Conservation (phyloP, 1,140 invertebrate genomes). For the Ceratitis capitata region DNA sequence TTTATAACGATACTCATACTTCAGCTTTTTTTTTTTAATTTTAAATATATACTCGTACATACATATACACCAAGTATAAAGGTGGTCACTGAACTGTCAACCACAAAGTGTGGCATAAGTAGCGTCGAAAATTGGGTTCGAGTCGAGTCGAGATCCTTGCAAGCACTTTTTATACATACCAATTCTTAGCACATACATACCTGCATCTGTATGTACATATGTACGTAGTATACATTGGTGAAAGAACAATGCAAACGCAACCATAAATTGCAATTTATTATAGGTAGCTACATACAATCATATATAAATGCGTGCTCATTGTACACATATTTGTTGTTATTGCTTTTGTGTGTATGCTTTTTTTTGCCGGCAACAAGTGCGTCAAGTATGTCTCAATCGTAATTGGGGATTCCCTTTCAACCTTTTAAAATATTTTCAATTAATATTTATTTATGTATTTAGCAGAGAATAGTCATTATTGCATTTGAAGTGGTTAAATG, state of each 20-base stretch:
- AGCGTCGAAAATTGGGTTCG: not conserved
- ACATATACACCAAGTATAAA: not conserved
- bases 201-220: too few species aligned
- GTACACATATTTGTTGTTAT: not conserved
- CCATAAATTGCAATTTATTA: not conserved
- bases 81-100: conserved; percentile 16
- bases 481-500: too few species aligned
- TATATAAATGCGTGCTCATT: too few species aligned
- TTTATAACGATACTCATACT: too few species aligned
- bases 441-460: not conserved
- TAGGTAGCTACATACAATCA: too few species aligned
- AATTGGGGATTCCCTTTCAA: conserved; percentile 8
- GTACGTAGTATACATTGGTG: not conserved
- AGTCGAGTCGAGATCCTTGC: too few species aligned
- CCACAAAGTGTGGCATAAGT: conserved; percentile 1
- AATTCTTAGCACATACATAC: not conserved
- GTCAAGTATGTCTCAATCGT: not conserved
- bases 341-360: not conserved
- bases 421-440: not conserved
- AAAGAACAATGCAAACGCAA: not conserved
- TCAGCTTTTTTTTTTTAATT: too few species aligned
- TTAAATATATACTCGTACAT: not conserved
- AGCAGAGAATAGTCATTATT: too few species aligned
- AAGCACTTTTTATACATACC: too few species aligned
- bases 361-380: not conserved